A percentile compares a stretch with the other conserved stretches of the same genome.
phyloP scores from a whole-genome alignment of 2,797 vertebrate species.

The Sebastes matsubarae region DNA sequence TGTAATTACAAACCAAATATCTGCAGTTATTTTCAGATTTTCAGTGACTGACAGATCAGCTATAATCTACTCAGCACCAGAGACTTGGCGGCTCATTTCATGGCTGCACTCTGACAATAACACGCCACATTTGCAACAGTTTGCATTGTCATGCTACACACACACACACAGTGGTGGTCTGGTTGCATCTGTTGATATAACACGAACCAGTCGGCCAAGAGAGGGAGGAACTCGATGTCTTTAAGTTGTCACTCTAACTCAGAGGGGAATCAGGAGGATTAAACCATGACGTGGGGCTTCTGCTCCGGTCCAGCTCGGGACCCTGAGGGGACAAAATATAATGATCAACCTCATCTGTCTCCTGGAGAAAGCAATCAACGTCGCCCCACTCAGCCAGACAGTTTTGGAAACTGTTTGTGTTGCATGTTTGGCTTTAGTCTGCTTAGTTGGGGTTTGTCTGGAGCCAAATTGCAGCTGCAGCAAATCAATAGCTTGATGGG shows the following conservation, averaged over 20 bases:
- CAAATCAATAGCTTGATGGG: constrained; percentile 38
- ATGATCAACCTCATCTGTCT: constrained; percentile 9
- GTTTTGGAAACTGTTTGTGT: constrained; percentile 42
- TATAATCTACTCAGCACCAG: background rate
- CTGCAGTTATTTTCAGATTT: background rate
- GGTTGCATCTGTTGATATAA: constrained; percentile 13
- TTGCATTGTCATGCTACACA: background rate
- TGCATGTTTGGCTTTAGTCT: constrained; percentile 31
- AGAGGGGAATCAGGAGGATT: background rate
- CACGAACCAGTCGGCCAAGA: background rate
- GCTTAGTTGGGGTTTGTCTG: constrained; percentile 1
- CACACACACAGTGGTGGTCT: constrained; percentile 9
- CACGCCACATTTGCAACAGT: background rate
- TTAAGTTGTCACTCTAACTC: constrained; percentile 1
- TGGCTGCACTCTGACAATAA: background rate
- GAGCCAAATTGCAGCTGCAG: constrained; percentile 49
- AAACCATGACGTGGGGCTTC: background rate
- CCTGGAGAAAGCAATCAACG: constrained; percentile 17
- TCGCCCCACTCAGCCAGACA: constrained; percentile 2
- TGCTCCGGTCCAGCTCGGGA: background rate
- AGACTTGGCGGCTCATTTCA: background rate
- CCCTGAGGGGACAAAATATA: background rate
- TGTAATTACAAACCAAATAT: background rate
- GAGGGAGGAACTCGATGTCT: background rate
- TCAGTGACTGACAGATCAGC: background rate